These are phyloP conservation scores for Sinocyclocheilus anophthalmus DNA, from an alignment of 2,113 vertebrate species.

Conservation along the genomic window DNA sequence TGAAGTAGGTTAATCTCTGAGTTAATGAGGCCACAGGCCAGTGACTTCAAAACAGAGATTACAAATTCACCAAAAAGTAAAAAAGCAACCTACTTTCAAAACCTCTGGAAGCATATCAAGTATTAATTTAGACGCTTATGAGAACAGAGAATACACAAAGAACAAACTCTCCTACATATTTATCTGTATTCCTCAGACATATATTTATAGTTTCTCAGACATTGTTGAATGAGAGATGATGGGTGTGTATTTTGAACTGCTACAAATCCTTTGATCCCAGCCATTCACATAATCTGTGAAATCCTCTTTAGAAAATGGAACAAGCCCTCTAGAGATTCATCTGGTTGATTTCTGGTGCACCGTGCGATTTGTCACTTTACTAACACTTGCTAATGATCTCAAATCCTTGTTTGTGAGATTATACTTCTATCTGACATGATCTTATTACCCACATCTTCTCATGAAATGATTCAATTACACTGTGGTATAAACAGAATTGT, in stretches of 20 bases:
- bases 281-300: conserved; percentile 38
- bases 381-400: conserved; percentile 18
- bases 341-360: background rate
- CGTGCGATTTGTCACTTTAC: background rate
- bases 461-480: background rate
- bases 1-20: conserved; percentile 33
- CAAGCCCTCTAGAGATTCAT: conserved; percentile 1
- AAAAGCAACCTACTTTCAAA: background rate
- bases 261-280: conserved; percentile 42
- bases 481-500: background rate
- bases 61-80: background rate
- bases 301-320: conserved; percentile 21
- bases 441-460: background rate
- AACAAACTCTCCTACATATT: background rate
- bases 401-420: background rate
- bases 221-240: conserved; percentile 4
- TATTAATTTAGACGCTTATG: background rate
- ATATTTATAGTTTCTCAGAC: background rate
- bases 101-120: background rate
- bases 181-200: background rate
- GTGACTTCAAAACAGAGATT: conserved; percentile 23
- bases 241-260: conserved; percentile 6
- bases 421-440: background rate
- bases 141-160: background rate
- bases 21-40: background rate